These are phyloP conservation scores for Troides helena DNA, from an alignment of 2,888 invertebrate species.

Conservation along the genomic window DNA sequence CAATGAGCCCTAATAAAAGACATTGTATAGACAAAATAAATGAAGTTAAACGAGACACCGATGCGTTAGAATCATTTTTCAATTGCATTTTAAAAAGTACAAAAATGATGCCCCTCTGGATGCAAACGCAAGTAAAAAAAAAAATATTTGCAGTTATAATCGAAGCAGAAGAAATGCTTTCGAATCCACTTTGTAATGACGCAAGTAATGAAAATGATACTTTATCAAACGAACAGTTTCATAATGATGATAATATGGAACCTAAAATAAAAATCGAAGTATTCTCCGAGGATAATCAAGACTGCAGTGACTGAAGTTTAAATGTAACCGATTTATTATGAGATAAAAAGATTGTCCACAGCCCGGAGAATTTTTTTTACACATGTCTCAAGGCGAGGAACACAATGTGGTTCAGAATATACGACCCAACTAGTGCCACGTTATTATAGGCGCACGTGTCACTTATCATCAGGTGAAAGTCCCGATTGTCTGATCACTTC, in stretches of 20 bases:
- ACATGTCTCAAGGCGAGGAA: too few species aligned
- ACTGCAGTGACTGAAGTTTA: conserved; percentile 33
- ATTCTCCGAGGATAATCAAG: conserved; percentile 49
- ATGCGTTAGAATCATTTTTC: conserved; percentile 67
- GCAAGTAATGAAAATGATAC: neutral
- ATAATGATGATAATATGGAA: conserved; percentile 40
- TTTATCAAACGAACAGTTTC: conserved; percentile 29
- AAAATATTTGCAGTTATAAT: conserved; percentile 71
- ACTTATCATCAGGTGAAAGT: too few species aligned
- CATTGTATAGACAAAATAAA: conserved; percentile 40
- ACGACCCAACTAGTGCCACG: too few species aligned
- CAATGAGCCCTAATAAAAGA: conserved; percentile 44
- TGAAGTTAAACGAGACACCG: conserved; percentile 42
- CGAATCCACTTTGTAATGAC: conserved; percentile 38
- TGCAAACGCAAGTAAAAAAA: conserved; percentile 74
- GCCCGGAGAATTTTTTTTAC: neutral
- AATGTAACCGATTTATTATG: neutral
- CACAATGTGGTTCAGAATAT: too few species aligned
- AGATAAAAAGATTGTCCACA: neutral
- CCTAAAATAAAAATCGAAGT: conserved; percentile 62
- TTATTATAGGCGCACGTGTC: too few species aligned
- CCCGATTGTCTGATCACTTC: too few species aligned
- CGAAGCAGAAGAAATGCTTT: conserved; percentile 64
- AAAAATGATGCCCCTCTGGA: conserved; percentile 67
- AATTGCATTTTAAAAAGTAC: conserved; percentile 66